Conservation (phyloP, 2,113 vertebrate genomes). For the Butastur rufipennis region DNA sequence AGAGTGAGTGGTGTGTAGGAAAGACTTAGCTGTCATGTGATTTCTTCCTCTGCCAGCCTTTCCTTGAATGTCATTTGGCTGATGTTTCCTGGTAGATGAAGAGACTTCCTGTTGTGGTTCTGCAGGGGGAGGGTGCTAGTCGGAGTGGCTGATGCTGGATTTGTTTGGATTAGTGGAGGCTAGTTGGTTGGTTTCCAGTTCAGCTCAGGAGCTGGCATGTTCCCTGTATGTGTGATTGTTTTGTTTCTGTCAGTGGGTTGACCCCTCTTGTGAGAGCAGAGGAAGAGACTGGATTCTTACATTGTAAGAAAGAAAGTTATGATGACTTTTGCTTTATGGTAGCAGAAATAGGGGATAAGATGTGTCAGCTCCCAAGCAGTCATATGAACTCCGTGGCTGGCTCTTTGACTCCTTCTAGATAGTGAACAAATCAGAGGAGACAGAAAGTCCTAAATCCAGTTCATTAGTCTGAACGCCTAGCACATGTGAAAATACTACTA, state of each 20-base stretch:
- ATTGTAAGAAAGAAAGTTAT: neutral
- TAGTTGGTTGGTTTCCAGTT: conserved; percentile 58
- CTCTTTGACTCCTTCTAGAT: neutral
- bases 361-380: neutral
- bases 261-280: neutral
- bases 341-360: neutral
- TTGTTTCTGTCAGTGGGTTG: conserved; percentile 25
- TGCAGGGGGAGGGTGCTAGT: conserved; percentile 11
- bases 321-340: neutral
- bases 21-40: conserved; percentile 40
- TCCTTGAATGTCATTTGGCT: conserved; percentile 40
- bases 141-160: conserved; percentile 27
- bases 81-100: conserved; percentile 42
- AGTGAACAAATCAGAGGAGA: neutral
- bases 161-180: conserved; percentile 60
- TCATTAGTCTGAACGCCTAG: neutral
- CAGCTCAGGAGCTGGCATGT: neutral
- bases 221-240: conserved; percentile 3
- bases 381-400: neutral
- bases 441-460: neutral
- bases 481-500: neutral
- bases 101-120: conserved; percentile 65
- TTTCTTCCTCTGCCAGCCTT: neutral
- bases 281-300: neutral
- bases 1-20: neutral